Evolutionary conservation across 2,888 invertebrate species (phyloP).

Genomic region (Callyntrura guangdongensis): DNA sequence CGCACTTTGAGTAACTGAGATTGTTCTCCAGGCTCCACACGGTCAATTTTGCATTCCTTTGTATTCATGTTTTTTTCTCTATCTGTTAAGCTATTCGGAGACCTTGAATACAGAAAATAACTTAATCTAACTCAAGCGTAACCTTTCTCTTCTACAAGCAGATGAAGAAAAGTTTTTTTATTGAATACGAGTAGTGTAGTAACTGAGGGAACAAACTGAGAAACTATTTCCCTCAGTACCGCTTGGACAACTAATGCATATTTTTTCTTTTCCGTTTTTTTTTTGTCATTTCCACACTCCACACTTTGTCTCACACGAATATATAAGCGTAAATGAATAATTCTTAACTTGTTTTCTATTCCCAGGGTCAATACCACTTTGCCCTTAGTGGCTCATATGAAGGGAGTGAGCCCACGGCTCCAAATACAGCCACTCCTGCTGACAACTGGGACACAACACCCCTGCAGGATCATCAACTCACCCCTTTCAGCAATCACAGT

Average conservation of each 20-base stretch:
- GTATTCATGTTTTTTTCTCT: constrained; percentile 9
- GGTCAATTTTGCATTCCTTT: background rate
- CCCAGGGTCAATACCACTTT: constrained; percentile 84
- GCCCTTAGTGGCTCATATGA: constrained; percentile 83
- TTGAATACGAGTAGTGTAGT: too few relatives aligned
- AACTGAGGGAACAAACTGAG: too few relatives aligned
- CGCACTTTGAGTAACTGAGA: constrained; percentile 17
- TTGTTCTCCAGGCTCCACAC: background rate
- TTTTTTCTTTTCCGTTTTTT: background rate
- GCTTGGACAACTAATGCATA: background rate
- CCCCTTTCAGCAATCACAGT: constrained; percentile 78
- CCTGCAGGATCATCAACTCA: constrained; percentile 83
- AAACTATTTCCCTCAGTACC: background rate
- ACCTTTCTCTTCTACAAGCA: background rate
- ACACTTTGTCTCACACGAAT: background rate
- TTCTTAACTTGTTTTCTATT: background rate
- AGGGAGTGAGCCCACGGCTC: constrained; percentile 84
- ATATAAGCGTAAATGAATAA: background rate
- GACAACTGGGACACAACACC: constrained; percentile 84
- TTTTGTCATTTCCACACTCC: background rate
- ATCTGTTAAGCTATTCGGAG: background rate
- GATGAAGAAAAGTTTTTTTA: background rate
- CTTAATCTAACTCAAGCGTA: constrained; percentile 51
- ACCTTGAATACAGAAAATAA: constrained; percentile 41
- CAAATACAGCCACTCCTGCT: constrained; percentile 83